Base-by-base conservation (phyloP, 2,797 vertebrate genomes). In the Anolis apletophallus region DNA sequence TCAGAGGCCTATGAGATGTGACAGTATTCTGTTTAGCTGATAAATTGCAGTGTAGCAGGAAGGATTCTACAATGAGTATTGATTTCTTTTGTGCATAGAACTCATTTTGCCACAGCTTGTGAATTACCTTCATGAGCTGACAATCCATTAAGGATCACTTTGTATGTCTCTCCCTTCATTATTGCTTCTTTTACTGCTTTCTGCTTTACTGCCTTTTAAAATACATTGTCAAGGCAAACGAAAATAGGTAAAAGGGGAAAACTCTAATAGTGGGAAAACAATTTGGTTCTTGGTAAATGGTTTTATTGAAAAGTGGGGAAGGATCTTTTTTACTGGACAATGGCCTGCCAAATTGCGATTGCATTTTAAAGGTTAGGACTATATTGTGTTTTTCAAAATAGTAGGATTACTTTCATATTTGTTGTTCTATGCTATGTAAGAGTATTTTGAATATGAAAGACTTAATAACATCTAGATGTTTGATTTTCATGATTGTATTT, bases 111-210 rank as follows among this genome's bases (percentile, higher is more conserved):
- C 92, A 32, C 93, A 93, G 96, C 95, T 95, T 96, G 95, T 95
- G 96, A 96, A 96, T 96, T 94, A 94, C 95, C 93, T 96, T 93
- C 93, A 87, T 91, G 91, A 93, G 88, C 85, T 94, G 96, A 96
- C 94, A 96, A 94, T 96, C 95, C 95, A 96, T 97, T 97, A 97
- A 96, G 82, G 80, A 93, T 97, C 95, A 97, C 96, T 96, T 96
- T 97, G 95, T 93, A 90, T 96, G 95, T 96, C 96, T 96, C 96
- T 96, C 92, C 91, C 87, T 94, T 95, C 91, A 92, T 95, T 95
- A 94, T 91, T 92, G 90, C 84, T 95, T 92, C 89, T 95, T 95
- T 93, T 93, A 95, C 92, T 92, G 86, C 91, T 93, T 94, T 95
- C 90, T 94, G 90, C 93, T 95, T 96, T 94, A 87, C 90, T 94